Evolutionary conservation across 2,888 invertebrate species (phyloP).

Genomic region (Nymphalis polychloros): DNA sequence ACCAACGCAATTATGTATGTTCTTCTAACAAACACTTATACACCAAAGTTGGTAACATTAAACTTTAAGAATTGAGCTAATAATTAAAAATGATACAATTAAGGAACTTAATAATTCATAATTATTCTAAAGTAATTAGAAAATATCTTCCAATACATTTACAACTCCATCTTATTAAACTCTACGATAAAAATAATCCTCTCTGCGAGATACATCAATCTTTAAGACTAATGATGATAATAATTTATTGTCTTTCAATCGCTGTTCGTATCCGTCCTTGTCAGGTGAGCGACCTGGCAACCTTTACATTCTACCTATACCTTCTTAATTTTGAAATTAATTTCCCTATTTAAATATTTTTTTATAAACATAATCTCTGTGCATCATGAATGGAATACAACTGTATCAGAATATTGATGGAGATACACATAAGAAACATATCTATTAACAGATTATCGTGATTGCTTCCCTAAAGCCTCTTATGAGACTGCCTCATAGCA

Average conservation of each 20-base stretch:
- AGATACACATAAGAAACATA: too few species aligned
- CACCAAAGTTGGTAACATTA: neutral
- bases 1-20: constrained; percentile 10
- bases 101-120: constrained; percentile 18
- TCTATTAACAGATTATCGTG: constrained; percentile 31
- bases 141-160: constrained; percentile 20
- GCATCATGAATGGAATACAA: too few species aligned
- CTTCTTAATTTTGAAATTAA: too few species aligned
- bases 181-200: constrained; percentile 18
- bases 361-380: too few species aligned
- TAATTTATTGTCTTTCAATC: constrained; percentile 26
- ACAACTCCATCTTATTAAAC: constrained; percentile 14
- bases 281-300: constrained; percentile 7
- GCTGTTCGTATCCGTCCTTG: constrained; percentile 14
- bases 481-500: constrained; percentile 36
- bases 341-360: too few species aligned
- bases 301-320: too few species aligned
- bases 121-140: constrained; percentile 8
- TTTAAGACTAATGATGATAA: constrained; percentile 33
- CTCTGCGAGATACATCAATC: constrained; percentile 23
- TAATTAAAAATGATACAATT: constrained; percentile 2
- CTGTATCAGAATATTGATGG: too few species aligned
- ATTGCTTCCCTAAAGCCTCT: constrained; percentile 35
- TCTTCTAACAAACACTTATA: neutral
- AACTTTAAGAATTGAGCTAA: neutral